phyloP scores from a whole-genome alignment of 2,888 invertebrate genomes.

The Parascotia fuliginaria region DNA sequence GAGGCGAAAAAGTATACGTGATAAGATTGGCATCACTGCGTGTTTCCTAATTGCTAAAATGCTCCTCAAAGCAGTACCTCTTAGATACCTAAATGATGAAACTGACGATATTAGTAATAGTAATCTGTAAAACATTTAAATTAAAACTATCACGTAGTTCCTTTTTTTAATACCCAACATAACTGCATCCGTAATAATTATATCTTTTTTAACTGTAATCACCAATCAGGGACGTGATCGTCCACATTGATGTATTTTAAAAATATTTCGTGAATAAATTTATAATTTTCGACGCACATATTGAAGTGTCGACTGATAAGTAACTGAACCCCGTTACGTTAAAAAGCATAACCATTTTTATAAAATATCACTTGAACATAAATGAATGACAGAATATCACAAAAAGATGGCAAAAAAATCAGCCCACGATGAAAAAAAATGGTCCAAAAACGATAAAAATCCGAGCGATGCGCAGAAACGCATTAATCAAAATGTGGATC shows the following conservation, averaged over 20 bases:
- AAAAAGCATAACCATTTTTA: slow-evolving; percentile 23
- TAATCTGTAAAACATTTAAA: too few species aligned
- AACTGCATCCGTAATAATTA: too few species aligned
- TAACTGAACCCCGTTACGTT: neutral
- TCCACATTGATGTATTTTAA: neutral
- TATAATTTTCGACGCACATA: neutral
- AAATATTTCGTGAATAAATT: neutral
- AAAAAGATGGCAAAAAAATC: slow-evolving; percentile 48
- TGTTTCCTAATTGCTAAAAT: too few species aligned
- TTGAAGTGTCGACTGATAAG: neutral
- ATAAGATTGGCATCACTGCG: too few species aligned
- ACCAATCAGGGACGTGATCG: too few species aligned
- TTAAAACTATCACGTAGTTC: too few species aligned
- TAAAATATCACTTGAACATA: slow-evolving; percentile 40
- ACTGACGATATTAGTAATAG: too few species aligned
- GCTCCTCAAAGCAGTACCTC: too few species aligned
- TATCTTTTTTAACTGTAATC: too few species aligned
- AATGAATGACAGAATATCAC: slow-evolving; percentile 47
- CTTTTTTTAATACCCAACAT: too few species aligned
- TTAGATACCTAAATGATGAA: too few species aligned
- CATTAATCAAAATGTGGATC: slow-evolving; percentile 78
- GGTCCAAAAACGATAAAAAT: slow-evolving; percentile 73
- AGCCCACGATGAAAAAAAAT: slow-evolving; percentile 57
- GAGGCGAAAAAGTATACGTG: too few species aligned
- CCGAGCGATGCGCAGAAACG: slow-evolving; percentile 48